phyloP scores from a whole-genome alignment of 2,888 invertebrate species.

The Argyresthia albistria region DNA sequence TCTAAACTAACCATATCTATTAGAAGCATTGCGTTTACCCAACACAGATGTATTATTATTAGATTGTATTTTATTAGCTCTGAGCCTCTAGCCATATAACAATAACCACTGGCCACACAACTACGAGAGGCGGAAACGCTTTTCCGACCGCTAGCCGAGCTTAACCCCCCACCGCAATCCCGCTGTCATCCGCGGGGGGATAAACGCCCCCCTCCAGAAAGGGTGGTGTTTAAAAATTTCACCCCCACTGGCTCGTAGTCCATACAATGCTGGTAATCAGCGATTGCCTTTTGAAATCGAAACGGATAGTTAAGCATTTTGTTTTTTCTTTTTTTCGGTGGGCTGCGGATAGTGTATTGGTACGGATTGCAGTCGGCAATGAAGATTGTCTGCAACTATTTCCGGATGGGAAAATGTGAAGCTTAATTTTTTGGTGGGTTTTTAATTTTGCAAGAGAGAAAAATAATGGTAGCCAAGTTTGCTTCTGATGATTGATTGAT shows the following conservation, averaged over 20 bases:
- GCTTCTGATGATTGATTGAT: too few species aligned
- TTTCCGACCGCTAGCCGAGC: slow-evolving; percentile 22
- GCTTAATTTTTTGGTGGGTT: too few species aligned
- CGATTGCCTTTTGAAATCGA: slow-evolving; percentile 69
- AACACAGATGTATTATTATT: too few species aligned
- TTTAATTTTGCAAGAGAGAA: too few species aligned
- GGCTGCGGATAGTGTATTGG: neutral
- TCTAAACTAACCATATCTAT: too few species aligned
- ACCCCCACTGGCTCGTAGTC: slow-evolving; percentile 9
- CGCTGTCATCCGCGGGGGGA: neutral
- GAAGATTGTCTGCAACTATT: neutral
- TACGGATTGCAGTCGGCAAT: neutral
- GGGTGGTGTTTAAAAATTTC: slow-evolving; percentile 14
- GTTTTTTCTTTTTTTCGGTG: slow-evolving; percentile 20
- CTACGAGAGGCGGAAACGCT: slow-evolving; percentile 23
- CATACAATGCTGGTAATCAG: slow-evolving; percentile 31
- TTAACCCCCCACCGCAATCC: slow-evolving; percentile 16
- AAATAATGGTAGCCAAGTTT: too few species aligned
- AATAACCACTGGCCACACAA: slow-evolving; percentile 9
- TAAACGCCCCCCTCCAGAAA: neutral
- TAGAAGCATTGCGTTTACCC: too few species aligned
- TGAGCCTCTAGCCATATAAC: too few species aligned
- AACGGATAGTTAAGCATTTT: slow-evolving; percentile 47
- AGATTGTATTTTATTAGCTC: too few species aligned
- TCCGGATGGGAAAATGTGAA: too few species aligned